Conservation (phyloP, 1,140 invertebrate genomes). For the Monomorium pharaonis region DNA sequence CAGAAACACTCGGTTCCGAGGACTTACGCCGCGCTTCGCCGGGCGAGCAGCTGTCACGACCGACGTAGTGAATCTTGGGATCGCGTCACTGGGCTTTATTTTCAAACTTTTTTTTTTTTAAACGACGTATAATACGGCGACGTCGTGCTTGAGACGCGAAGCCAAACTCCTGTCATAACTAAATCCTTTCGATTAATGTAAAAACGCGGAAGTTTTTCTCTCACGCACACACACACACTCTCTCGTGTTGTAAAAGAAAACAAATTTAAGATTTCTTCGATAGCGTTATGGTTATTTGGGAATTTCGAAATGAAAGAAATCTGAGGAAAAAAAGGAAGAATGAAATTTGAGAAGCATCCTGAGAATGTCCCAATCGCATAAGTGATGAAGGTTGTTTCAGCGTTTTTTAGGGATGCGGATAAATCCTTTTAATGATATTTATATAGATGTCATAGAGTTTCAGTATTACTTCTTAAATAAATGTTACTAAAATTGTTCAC, state of each 20-base stretch:
- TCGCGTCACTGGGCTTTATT: slow-evolving; percentile 42
- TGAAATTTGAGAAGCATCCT: too few relatives aligned
- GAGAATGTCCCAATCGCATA: background rate
- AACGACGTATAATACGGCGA: background rate
- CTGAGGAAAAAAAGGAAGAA: background rate
- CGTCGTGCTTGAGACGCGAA: background rate
- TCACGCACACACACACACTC: background rate
- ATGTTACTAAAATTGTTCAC: too few relatives aligned
- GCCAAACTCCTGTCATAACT: background rate
- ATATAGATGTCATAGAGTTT: too few relatives aligned
- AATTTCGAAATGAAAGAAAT: too few relatives aligned
- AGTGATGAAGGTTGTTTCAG: background rate
- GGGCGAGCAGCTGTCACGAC: slow-evolving; percentile 77
- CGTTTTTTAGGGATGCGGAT: too few relatives aligned
- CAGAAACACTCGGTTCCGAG: slow-evolving; percentile 34
- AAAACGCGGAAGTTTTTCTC: too few relatives aligned
- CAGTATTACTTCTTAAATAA: too few relatives aligned
- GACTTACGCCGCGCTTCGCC: slow-evolving; percentile 64
- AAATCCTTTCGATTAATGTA: background rate
- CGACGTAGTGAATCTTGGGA: slow-evolving; percentile 45
- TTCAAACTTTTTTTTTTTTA: slow-evolving; percentile 31
- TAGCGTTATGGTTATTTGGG: background rate
- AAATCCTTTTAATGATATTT: too few relatives aligned
- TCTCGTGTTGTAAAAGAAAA: background rate
- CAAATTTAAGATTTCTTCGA: background rate